Conservation (phyloP, 2,888 invertebrate species). For the Eumacrocentrus americanus region DNA sequence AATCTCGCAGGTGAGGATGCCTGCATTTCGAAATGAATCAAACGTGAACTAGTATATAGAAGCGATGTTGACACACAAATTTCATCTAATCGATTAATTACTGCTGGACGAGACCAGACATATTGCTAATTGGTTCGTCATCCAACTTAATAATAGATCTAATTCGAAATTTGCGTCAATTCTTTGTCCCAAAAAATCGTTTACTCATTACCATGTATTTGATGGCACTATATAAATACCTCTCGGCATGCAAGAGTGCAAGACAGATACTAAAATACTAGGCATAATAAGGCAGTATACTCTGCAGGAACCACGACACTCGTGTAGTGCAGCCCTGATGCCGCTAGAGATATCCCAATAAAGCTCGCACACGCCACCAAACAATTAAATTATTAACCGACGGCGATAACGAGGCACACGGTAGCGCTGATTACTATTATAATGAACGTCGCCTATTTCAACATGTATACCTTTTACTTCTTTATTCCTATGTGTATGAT, state of each 20-base stretch:
- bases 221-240: too few relatives aligned
- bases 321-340: constrained; percentile 41
- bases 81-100: too few relatives aligned
- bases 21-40: constrained; percentile 20
- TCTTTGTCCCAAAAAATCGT: constrained; percentile 8
- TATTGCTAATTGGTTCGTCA: constrained; percentile 13
- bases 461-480: constrained; percentile 18
- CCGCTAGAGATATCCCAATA: constrained; percentile 56
- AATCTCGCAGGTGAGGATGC: constrained; percentile 38
- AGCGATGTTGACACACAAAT: too few relatives aligned
- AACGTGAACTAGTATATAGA: constrained; percentile 30
- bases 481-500: too few relatives aligned
- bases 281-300: too few relatives aligned
- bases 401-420: constrained; percentile 55
- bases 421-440: constrained; percentile 55
- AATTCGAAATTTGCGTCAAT: constrained; percentile 24
- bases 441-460: constrained; percentile 43
- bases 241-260: neutral
- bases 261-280: too few relatives aligned
- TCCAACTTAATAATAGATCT: constrained; percentile 17
- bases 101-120: too few relatives aligned
- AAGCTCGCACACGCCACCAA: constrained; percentile 59
- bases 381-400: constrained; percentile 61
- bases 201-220: too few relatives aligned
- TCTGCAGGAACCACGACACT: too few relatives aligned